A percentile compares a stretch with the other conserved stretches of the same genome.
These are phyloP conservation scores for Lepus townsendii DNA, from an alignment of 2,797 vertebrate genomes.

Conservation along the genomic window DNA sequence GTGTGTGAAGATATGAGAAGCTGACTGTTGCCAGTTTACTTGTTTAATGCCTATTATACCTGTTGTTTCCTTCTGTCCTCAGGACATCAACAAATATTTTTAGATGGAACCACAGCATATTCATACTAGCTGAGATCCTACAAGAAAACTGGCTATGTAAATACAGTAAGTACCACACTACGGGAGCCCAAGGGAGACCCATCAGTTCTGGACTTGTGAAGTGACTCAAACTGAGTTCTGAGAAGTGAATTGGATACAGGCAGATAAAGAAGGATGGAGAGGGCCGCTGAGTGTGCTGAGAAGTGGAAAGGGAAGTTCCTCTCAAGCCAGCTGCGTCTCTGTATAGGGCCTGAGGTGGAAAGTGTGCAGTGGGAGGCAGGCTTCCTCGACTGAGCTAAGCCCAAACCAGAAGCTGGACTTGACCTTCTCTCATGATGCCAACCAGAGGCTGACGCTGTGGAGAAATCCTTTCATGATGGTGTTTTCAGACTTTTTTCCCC, in stretches of 20 bases:
- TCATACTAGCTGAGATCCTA: not conserved
- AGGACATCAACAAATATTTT: not conserved
- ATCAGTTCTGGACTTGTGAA: not conserved
- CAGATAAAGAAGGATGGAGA: not conserved
- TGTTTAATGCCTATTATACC: not conserved
- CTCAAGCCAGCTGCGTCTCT: not conserved
- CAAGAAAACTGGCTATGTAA: not conserved
- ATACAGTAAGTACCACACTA: not conserved
- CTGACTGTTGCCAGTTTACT: not conserved
- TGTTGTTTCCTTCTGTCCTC: not conserved
- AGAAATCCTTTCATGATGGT: not conserved
- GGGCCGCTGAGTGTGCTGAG: not conserved
- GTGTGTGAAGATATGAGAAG: no score
- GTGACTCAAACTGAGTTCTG: not conserved
- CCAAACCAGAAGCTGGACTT: no score
- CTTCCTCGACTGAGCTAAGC: not conserved
- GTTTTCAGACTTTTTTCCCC: not conserved
- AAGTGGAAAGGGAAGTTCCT: not conserved
- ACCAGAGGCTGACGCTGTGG: not conserved
- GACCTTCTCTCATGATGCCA: no score
- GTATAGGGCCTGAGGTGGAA: not conserved
- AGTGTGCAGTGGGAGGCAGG: no score
- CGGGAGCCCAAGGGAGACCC: not conserved
- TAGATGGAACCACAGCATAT: not conserved
- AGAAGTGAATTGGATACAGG: not conserved